Evolutionary conservation across 92 coral and sea anemone genomes (phyloP).

Genomic region (Galaxea fascicularis): DNA sequence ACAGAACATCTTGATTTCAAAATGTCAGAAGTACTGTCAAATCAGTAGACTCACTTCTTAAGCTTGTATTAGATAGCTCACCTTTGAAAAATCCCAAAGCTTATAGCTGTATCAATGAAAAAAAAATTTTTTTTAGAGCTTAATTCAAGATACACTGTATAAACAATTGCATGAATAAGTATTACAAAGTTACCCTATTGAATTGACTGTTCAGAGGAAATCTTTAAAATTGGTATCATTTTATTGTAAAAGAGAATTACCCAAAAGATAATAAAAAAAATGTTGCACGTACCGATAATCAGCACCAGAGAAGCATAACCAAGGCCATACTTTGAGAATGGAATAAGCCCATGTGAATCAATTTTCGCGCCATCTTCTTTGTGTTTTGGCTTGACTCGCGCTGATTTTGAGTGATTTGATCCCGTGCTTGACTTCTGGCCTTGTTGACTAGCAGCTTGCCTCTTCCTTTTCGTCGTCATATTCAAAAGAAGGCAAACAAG

Average conservation of each 20-base stretch:
- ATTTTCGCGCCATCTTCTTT: constrained; percentile 41
- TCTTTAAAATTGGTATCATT: background rate
- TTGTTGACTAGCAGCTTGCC: constrained; percentile 43
- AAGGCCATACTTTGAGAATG: constrained; percentile 68
- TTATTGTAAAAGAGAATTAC: background rate
- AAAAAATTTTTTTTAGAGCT: constrained; percentile 12
- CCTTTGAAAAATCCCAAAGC: constrained; percentile 91
- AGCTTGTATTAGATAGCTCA: constrained; percentile 18
- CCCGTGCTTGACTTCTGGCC: constrained; percentile 51
- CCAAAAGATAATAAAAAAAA: background rate
- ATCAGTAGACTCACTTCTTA: background rate
- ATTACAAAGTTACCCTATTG: too few species aligned
- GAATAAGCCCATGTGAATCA: constrained; percentile 33
- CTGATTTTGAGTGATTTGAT: constrained; percentile 42
- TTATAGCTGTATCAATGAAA: constrained; percentile 67
- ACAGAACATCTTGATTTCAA: background rate
- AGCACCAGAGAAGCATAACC: constrained; percentile 77
- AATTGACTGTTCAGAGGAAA: too few species aligned
- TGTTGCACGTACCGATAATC: constrained; percentile 58
- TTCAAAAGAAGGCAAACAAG: constrained; percentile 12
- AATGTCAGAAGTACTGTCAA: background rate
- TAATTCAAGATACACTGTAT: too few species aligned
- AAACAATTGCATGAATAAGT: too few species aligned
- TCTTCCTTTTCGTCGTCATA: constrained; percentile 73
- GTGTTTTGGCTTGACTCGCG: constrained; percentile 60